phyloP scores from a whole-genome alignment of 2,797 vertebrate genomes.

The Atherinosoma microstoma region DNA sequence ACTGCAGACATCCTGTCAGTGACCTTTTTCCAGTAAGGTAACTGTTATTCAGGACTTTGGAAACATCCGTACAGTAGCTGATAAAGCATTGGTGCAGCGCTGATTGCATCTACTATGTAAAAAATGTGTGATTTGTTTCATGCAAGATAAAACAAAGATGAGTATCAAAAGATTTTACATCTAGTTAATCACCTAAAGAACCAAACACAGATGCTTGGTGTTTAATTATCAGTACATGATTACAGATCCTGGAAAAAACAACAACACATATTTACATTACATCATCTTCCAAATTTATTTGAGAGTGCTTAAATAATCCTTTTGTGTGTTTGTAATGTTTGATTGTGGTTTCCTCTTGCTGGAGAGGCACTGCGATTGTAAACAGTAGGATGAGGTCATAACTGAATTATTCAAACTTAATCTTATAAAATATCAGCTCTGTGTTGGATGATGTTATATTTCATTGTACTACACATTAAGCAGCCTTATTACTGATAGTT shows the following conservation, averaged over 20 bases:
- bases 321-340: background rate
- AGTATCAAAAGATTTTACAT: conserved; percentile 31
- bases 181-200: conserved; percentile 10
- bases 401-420: background rate
- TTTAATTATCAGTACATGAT: conserved; percentile 21
- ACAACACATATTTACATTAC: background rate
- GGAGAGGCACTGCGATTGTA: background rate
- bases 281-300: background rate
- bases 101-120: background rate
- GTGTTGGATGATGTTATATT: background rate
- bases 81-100: background rate
- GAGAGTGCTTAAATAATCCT: background rate
- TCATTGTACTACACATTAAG: background rate
- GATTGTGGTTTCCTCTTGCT: background rate
- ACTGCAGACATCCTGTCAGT: conserved; percentile 25
- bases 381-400: background rate
- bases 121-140: background rate
- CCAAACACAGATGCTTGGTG: conserved; percentile 7
- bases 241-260: conserved; percentile 11
- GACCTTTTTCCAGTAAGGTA: background rate
- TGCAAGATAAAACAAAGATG: background rate
- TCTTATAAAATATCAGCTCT: background rate
- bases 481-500: background rate
- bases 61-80: conserved; percentile 20
- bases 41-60: conserved; percentile 5